These are phyloP conservation scores for Guaruba guarouba DNA, from an alignment of 2,113 vertebrate genomes.

Conservation along the genomic window DNA sequence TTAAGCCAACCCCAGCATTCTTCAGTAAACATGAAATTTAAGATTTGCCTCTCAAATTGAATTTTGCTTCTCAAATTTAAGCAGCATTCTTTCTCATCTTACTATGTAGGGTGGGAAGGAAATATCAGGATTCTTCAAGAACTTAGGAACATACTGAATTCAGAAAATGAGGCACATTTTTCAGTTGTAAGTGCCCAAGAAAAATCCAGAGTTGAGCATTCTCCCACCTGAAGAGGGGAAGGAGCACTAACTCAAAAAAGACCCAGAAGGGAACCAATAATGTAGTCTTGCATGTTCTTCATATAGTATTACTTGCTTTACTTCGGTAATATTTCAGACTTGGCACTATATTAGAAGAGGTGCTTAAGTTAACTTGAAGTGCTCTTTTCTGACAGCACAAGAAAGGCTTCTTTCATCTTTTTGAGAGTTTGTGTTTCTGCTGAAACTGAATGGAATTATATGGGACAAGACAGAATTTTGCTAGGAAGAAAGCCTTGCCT, in stretches of 20 bases:
- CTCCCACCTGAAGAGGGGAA: background rate
- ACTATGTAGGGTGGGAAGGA: background rate
- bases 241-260: background rate
- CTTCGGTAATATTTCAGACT: background rate
- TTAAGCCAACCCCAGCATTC: background rate
- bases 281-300: background rate
- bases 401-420: background rate
- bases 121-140: background rate
- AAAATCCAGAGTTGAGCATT: background rate
- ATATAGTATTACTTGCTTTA: background rate
- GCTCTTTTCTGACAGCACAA: background rate
- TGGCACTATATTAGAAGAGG: background rate
- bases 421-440: background rate
- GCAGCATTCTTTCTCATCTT: background rate
- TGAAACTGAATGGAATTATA: background rate
- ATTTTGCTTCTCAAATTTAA: background rate
- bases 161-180: background rate
- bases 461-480: background rate
- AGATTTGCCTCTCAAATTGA: background rate
- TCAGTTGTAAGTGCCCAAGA: background rate
- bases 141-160: background rate
- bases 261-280: background rate
- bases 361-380: background rate
- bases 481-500: background rate
- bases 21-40: background rate